Percentiles rank a stretch among this genome's conserved stretches.
These are phyloP conservation scores for Knipowitschia caucasica DNA, from an alignment of 2,797 vertebrate species.

Conservation along the genomic window DNA sequence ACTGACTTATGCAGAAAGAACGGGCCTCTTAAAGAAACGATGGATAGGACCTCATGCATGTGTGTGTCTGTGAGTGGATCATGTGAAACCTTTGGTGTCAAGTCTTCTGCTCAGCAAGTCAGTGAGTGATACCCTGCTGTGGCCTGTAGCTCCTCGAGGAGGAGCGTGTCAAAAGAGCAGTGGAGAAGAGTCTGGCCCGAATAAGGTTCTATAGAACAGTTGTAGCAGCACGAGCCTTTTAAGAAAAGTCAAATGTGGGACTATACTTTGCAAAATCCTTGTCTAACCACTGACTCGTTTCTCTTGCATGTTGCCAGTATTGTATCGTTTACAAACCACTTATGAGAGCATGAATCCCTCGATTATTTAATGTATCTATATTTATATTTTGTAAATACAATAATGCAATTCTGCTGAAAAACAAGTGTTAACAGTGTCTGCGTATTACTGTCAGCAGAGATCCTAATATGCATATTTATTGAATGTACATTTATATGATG, in stretches of 20 bases:
- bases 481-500: constrained; percentile 91
- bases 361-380: constrained; percentile 32
- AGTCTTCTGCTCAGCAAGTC: constrained; percentile 28
- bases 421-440: constrained; percentile 13
- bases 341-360: constrained; percentile 66
- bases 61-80: constrained; percentile 53
- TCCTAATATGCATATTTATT: constrained; percentile 75
- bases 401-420: constrained; percentile 30
- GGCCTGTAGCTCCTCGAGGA: constrained; percentile 12
- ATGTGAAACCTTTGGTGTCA: constrained; percentile 47
- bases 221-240: constrained; percentile 32
- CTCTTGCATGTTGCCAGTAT: constrained; percentile 78
- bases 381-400: constrained; percentile 57
- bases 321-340: constrained; percentile 64
- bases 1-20: constrained; percentile 33
- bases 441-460: constrained; percentile 21
- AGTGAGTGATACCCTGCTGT: constrained; percentile 21
- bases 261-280: constrained; percentile 38
- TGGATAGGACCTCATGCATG: constrained; percentile 42
- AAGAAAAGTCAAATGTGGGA: constrained; percentile 19
- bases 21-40: constrained; percentile 18
- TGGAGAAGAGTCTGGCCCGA: not conserved
- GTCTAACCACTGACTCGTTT: constrained; percentile 41
- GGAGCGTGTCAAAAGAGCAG: too few relatives aligned
- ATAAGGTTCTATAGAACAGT: constrained; percentile 24